Evolutionary conservation across 1,140 invertebrate species (phyloP).

Genomic region (Sinonovacula constricta): DNA sequence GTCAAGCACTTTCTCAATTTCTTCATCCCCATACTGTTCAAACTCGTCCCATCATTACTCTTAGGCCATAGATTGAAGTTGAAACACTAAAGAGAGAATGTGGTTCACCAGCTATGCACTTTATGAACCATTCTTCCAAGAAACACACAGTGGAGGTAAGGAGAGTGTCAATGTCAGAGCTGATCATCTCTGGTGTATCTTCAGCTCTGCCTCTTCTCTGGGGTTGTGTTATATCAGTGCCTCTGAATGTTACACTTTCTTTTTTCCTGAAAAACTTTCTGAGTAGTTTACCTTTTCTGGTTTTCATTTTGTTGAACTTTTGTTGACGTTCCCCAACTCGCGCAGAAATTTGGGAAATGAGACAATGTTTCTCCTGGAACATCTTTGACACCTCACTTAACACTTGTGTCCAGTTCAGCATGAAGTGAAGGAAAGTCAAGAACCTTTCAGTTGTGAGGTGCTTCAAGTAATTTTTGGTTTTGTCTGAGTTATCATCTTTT

Average conservation of each 20-base stretch:
- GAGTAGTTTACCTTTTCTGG: slow-evolving; percentile 2
- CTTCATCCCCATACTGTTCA: neutral
- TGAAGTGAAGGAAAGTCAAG: slow-evolving; percentile 23
- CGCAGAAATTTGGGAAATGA: no score
- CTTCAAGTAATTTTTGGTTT: no score
- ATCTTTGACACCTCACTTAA: no score
- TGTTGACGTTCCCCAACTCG: no score
- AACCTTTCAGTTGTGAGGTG: no score
- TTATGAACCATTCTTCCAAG: slow-evolving; percentile 13
- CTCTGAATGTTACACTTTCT: neutral
- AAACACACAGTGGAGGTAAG: slow-evolving; percentile 17
- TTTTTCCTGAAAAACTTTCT: neutral
- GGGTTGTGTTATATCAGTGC: no score
- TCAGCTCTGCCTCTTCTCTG: no score
- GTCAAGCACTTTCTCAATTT: slow-evolving; percentile 1
- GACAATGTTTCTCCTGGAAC: no score
- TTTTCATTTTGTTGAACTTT: slow-evolving; percentile 13
- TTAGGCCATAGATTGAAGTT: slow-evolving; percentile 17
- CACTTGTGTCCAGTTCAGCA: slow-evolving; percentile 33
- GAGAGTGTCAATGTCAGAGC: no score
- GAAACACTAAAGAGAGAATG: slow-evolving; percentile 22
- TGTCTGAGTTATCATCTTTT: no score
- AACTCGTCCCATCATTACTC: neutral
- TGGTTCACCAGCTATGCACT: slow-evolving; percentile 9
- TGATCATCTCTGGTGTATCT: no score